Percentiles rank a stretch among this genome's conserved stretches.
Conservation (phyloP, 2,797 vertebrate species). For the Lerista edwardsae region DNA sequence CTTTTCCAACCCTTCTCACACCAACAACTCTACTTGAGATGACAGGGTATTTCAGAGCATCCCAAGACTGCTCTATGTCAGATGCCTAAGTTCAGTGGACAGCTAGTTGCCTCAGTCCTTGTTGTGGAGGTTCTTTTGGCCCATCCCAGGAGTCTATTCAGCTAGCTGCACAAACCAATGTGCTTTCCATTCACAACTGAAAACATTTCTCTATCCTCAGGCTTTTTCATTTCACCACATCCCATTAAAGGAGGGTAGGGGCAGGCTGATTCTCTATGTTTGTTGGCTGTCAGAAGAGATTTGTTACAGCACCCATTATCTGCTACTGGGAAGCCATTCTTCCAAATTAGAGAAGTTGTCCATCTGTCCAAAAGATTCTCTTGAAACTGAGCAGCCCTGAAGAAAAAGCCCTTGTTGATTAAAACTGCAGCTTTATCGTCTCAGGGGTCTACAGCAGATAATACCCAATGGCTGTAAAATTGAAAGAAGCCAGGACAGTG, state of each 20-base stretch:
- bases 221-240: slow-evolving; percentile 50
- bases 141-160: slow-evolving; percentile 32
- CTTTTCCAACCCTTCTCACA: not conserved
- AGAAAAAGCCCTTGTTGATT: not conserved
- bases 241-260: slow-evolving; percentile 56
- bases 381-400: slow-evolving; percentile 2
- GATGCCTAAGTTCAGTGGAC: not conserved
- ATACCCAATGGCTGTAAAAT: slow-evolving; percentile 4
- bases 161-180: slow-evolving; percentile 23
- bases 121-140: slow-evolving; percentile 25
- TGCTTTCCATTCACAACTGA: slow-evolving; percentile 22
- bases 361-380: slow-evolving; percentile 35
- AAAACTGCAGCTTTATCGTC: not conserved
- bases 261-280: slow-evolving; percentile 59
- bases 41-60: not conserved
- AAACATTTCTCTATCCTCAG: slow-evolving; percentile 36
- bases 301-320: slow-evolving; percentile 66
- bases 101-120: not conserved
- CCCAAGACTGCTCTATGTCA: not conserved
- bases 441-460: not conserved
- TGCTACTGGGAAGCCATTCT: slow-evolving; percentile 70
- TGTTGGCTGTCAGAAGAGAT: slow-evolving; percentile 68
- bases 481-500: not conserved
- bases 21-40: not conserved
- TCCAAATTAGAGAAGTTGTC: slow-evolving; percentile 34